Base-by-base conservation (phyloP, 2,888 invertebrate species). In the Sminthurinus aureus region DNA sequence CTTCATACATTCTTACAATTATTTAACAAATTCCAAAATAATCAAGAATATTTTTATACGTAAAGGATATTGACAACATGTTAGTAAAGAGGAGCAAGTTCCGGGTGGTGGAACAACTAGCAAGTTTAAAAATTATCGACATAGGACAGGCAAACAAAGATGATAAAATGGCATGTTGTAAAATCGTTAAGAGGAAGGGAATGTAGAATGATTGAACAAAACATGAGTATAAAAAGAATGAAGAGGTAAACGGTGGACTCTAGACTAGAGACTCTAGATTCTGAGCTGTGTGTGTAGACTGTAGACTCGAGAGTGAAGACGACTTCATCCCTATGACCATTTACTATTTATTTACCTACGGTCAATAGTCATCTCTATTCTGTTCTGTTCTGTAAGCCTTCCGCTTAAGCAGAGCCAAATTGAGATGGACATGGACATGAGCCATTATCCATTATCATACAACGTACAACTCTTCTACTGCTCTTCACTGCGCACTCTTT, bases 161-260 rank as follows among this genome's bases (percentile, higher is more conserved):
- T 86, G 85, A 86, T 85, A 84, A 84, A 84, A 86, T 84, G 81
- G 86, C 86, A 86, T 86, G 86, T 85, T 84, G 81, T 73, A 26
- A 82, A 83, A 85, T 86, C 85, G 84, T 86, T 86, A 86, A 66
- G 82, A 74, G 71, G 20, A 18, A 73, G 4, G 24, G 38, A 79
- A 13, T n/a, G n/a, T 6, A 38, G 26, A 52, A 78, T 64, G 58
- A 66, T 78, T 20, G 26, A 71, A 71, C 71, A 71, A 71, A 18
- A 11, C 13, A 20, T 69, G n/a, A 2, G 75, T 20, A 75, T 20
- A 75, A 51, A 75, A 71, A 71, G 71, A 71, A 75, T 75, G 52
- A 58, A 20, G 24, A 76, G 76, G 76, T 76, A 76, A 76, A 76
- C 22, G 76, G 3, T 71, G 24, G 71, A 71, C 71, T 71, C 71